phyloP scores from a whole-genome alignment of 2,797 vertebrate genomes.

The Enteromius fasciolatus region DNA sequence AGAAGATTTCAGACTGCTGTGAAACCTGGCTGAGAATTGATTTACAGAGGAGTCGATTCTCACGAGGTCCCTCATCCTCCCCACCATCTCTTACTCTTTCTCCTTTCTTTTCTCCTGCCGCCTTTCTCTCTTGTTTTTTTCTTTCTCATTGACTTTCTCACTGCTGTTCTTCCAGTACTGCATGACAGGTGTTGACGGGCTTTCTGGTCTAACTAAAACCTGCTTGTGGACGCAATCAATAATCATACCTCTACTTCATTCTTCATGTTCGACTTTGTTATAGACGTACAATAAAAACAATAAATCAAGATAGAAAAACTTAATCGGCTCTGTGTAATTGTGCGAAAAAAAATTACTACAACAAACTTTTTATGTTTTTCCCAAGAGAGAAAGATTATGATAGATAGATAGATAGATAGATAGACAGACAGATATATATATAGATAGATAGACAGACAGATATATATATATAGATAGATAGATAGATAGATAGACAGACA shows the following conservation, averaged over 20 bases:
- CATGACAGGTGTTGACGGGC: slow-evolving; percentile 22
- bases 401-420: neutral
- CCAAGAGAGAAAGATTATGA: neutral
- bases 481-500: too few relatives aligned
- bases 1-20: slow-evolving; percentile 39
- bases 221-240: slow-evolving; percentile 37
- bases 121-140: slow-evolving; percentile 5
- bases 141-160: slow-evolving; percentile 41
- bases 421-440: too few relatives aligned
- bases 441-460: too few relatives aligned
- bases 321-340: neutral
- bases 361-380: neutral
- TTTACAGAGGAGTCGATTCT: slow-evolving; percentile 44
- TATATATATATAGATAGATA: too few relatives aligned
- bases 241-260: slow-evolving; percentile 27
- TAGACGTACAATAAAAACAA: neutral
- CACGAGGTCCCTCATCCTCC: neutral
- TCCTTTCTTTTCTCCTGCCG: slow-evolving; percentile 10
- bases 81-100: slow-evolving; percentile 3
- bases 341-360: neutral
- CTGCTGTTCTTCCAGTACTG: slow-evolving; percentile 30
- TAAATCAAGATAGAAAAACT: neutral
- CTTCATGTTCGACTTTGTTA: neutral
- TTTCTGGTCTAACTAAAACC: slow-evolving; percentile 23
- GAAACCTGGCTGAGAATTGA: slow-evolving; percentile 45